Evolutionary conservation across 2,113 vertebrate species (phyloP).

Genomic region (Kryptolebias marmoratus): DNA sequence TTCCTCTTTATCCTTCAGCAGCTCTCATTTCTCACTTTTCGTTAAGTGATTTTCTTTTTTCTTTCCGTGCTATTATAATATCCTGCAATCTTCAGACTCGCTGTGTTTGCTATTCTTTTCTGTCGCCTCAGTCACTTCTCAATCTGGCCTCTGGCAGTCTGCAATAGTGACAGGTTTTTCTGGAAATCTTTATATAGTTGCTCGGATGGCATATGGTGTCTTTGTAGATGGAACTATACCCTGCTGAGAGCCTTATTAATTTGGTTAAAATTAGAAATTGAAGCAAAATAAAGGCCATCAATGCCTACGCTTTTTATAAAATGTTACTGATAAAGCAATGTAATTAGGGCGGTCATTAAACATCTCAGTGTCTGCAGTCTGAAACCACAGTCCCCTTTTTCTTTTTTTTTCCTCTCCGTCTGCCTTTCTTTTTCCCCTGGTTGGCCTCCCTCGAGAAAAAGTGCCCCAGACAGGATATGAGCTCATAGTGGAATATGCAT

Average conservation of each 20-base stretch:
- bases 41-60: constrained; percentile 7
- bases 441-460: constrained; percentile 54
- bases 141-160: constrained; percentile 28
- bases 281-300: constrained; percentile 41
- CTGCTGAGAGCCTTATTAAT: constrained; percentile 19
- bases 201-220: constrained; percentile 15
- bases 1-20: not conserved
- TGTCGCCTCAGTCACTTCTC: constrained; percentile 22
- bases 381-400: constrained; percentile 52
- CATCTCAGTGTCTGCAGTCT: constrained; percentile 47
- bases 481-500: constrained; percentile 71
- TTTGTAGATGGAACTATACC: constrained; percentile 29
- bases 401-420: constrained; percentile 45
- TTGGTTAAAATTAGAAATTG: constrained; percentile 40
- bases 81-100: constrained; percentile 11
- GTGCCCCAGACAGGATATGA: constrained; percentile 78
- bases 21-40: constrained; percentile 12
- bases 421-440: constrained; percentile 51
- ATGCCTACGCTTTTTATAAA: constrained; percentile 34
- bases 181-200: constrained; percentile 32
- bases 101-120: constrained; percentile 21
- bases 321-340: constrained; percentile 55
- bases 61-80: constrained; percentile 25
- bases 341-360: constrained; percentile 41
- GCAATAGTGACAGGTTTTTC: constrained; percentile 23